A percentile compares a stretch with the other conserved stretches of the same genome.
Evolutionary conservation across 1,140 invertebrate species (phyloP).

Genomic region (Metaphire vulgaris): DNA sequence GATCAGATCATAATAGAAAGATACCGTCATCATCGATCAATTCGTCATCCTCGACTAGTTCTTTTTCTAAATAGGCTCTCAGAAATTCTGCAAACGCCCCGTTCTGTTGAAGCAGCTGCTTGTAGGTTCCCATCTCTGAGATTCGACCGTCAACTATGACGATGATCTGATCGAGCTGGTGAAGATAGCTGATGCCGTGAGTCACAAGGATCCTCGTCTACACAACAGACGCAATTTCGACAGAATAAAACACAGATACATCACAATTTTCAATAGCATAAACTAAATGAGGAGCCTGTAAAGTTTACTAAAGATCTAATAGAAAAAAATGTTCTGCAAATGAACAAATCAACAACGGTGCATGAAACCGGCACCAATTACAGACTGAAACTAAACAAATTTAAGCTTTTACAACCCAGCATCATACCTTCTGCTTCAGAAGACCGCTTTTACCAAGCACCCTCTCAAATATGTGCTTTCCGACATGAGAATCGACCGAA

Average conservation of each 20-base stretch:
- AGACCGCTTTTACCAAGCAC: conserved; percentile 52
- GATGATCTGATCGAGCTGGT: conserved; percentile 21
- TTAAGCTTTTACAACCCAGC: too few relatives aligned
- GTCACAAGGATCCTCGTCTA: conserved; percentile 30
- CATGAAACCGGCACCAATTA: too few relatives aligned
- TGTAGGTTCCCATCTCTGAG: conserved; percentile 43
- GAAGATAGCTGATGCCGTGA: conserved; percentile 21
- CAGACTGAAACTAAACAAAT: too few relatives aligned
- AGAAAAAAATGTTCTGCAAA: too few relatives aligned
- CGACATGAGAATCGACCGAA: conserved; percentile 50
- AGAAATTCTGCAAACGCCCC: conserved; percentile 43
- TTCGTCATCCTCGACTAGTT: conserved; percentile 24
- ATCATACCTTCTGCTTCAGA: conserved; percentile 56
- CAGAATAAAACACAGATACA: too few relatives aligned
- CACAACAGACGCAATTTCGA: too few relatives aligned
- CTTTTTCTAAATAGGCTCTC: conserved; percentile 26
- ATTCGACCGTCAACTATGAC: conserved; percentile 27
- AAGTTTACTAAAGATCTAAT: too few relatives aligned
- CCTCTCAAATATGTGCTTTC: conserved; percentile 32
- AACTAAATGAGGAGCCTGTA: too few relatives aligned
- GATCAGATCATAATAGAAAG: too few relatives aligned
- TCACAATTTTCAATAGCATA: too few relatives aligned
- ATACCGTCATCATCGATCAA: conserved; percentile 27
- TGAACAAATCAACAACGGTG: too few relatives aligned
- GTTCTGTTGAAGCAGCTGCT: conserved; percentile 39